Percentiles rank a stretch among this genome's conserved stretches.
Evolutionary conservation across 2,888 invertebrate genomes (phyloP).

Genomic region (Xestia xanthographa): DNA sequence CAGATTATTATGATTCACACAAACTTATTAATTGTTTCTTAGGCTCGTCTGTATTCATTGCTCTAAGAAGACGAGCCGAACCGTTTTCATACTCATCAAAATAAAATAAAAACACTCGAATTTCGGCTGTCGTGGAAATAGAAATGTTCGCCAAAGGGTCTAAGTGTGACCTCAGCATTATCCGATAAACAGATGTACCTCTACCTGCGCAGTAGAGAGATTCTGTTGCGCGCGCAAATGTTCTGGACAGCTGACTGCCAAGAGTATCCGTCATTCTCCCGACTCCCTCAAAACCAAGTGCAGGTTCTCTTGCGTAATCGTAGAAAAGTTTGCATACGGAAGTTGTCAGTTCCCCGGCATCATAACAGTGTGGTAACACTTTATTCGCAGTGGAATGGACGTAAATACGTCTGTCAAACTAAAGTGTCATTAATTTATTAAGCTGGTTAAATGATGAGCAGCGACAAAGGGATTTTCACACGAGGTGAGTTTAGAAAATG

Average conservation of each 20-base stretch:
- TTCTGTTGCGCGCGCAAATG: slow-evolving; percentile 47
- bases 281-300: not conserved
- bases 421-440: slow-evolving; percentile 26
- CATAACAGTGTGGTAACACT: not conserved
- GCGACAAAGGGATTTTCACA: slow-evolving; percentile 7
- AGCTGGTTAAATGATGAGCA: slow-evolving; percentile 23
- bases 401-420: slow-evolving; percentile 4
- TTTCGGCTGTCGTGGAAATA: not conserved
- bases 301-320: slow-evolving; percentile 21
- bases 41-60: not conserved
- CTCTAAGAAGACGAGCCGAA: not conserved
- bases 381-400: slow-evolving; percentile 7
- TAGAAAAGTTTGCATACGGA: slow-evolving; percentile 29
- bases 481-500: slow-evolving; percentile 27
- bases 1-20: not conserved
- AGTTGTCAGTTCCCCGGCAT: not conserved
- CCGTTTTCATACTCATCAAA: not conserved
- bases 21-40: not conserved
- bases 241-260: slow-evolving; percentile 32
- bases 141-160: not conserved
- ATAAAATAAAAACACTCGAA: not conserved
- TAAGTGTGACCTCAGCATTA: slow-evolving; percentile 39
- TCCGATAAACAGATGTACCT: slow-evolving; percentile 20
- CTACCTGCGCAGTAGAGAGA: slow-evolving; percentile 42
- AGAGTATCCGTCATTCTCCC: slow-evolving; percentile 23